A percentile compares a stretch with the other conserved stretches of the same genome.
Conservation (phyloP, 1,140 invertebrate species). For the Cyclargus thomasi region DNA sequence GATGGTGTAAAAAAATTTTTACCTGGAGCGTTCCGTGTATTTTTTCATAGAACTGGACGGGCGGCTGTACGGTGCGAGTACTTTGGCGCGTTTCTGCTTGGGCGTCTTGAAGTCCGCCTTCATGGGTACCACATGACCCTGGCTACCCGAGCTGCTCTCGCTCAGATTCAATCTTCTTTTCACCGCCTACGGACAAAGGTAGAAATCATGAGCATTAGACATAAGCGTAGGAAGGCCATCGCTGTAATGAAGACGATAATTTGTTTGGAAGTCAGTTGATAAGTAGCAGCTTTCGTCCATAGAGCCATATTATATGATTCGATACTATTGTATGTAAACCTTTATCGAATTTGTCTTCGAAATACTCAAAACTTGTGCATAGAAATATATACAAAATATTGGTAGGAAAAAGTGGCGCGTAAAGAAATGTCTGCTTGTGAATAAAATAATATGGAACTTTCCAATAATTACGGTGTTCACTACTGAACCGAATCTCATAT, state of each 20-base stretch:
- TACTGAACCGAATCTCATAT: too few species aligned
- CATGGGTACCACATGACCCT: conserved; percentile 73
- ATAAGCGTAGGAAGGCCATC: not conserved
- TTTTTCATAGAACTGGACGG: conserved; percentile 74
- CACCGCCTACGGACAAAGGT: conserved; percentile 75
- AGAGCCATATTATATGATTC: too few species aligned
- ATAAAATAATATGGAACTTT: too few species aligned
- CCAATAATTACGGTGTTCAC: too few species aligned
- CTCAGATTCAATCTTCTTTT: conserved; percentile 86
- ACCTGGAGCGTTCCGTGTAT: conserved; percentile 73
- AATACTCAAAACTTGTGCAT: too few species aligned
- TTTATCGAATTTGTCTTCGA: too few species aligned
- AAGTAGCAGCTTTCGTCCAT: too few species aligned
- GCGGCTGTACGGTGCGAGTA: conserved; percentile 67
- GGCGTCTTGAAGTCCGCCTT: conserved; percentile 78
- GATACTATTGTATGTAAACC: too few species aligned
- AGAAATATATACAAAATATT: too few species aligned
- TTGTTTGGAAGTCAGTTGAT: too few species aligned
- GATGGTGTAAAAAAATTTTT: conserved; percentile 39
- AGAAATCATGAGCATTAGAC: not conserved
- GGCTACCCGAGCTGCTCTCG: conserved; percentile 68
- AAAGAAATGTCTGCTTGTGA: too few species aligned
- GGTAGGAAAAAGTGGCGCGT: too few species aligned
- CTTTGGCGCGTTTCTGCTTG: conserved; percentile 75
- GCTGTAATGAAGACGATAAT: not conserved